Base-by-base conservation (phyloP, 2,888 invertebrate genomes). In the Eudemis profundana region DNA sequence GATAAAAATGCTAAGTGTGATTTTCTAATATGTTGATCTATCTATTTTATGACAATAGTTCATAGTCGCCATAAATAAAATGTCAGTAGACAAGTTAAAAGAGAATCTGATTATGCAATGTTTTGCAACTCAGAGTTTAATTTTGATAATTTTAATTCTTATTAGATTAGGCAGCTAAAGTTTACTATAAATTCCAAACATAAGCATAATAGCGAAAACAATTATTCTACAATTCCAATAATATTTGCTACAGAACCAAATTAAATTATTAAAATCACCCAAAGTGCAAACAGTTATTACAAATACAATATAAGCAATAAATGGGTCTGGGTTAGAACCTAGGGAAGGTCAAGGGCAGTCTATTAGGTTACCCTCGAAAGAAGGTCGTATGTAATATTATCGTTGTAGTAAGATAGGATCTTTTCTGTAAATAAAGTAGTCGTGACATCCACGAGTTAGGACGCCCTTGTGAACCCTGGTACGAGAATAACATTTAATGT, bases 251-350 rank as follows among this genome's bases (percentile, higher is more conserved):
- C 21, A 42, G 1, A 19, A 2, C 21, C 5, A n/a, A 46, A n/a
- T 4, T 19, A 46, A 46, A 21, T 46, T 21, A 17, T 44, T 21
- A 4, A 46, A 46, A 46, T 46, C 19, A 8, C 12, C 12, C 2
- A 46, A 12, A 46, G 21, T 21, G 4, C 12, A 46, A 19, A 21
- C n/a, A 21, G 19, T 19, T 46, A 46, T 46, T n/a, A 46, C 46
- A 46, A 46, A 46, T 46, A 46, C 19, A 46, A 4, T 10, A 3
- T 44, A 44, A 46, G 46, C 46, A 19, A 46, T 46, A 21, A 46
- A 46, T n/a, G 46, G 46, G 46, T 19, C n/a, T 46, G 19, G 46
- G 12, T 8, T 12, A 21, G 21, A 19, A 46, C 21, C 21, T 21
- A 21, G 21, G 8, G 8, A 33, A 33, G 33, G 33, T 33, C 21